Conservation (phyloP, 2,113 vertebrate genomes). For the Micromys minutus region DNA sequence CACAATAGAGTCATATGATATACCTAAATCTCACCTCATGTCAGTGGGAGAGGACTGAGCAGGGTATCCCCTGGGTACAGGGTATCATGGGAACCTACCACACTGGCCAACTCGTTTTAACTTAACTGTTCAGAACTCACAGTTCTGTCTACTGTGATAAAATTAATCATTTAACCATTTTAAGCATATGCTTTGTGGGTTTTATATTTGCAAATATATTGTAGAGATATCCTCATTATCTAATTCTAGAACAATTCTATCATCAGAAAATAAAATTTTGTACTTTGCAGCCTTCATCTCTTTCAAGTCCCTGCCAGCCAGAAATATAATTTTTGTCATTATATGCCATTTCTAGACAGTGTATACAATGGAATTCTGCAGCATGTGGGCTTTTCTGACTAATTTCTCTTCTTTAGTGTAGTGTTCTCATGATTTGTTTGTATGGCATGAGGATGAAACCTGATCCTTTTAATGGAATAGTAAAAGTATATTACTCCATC, state of each 20-base stretch:
- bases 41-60: too few species aligned
- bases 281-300: not conserved
- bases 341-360: not conserved
- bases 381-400: not conserved
- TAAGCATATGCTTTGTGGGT: not conserved
- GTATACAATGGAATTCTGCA: not conserved
- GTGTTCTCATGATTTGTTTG: not conserved
- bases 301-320: not conserved
- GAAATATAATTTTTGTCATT: not conserved
- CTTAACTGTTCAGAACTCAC: not conserved
- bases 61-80: too few species aligned
- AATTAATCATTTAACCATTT: not conserved
- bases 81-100: not conserved
- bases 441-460: too few species aligned
- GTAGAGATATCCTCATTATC: not conserved
- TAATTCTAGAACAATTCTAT: not conserved
- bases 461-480: not conserved
- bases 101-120: not conserved
- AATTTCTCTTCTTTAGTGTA: not conserved
- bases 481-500: not conserved
- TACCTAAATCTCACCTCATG: too few species aligned
- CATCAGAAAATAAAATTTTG: not conserved
- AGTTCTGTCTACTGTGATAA: not conserved
- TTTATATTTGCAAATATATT: not conserved
- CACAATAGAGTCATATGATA: not conserved